Percentiles rank a stretch among this genome's conserved stretches.
phyloP scores from a whole-genome alignment of 2,888 invertebrate genomes.

The Altica lythri region DNA sequence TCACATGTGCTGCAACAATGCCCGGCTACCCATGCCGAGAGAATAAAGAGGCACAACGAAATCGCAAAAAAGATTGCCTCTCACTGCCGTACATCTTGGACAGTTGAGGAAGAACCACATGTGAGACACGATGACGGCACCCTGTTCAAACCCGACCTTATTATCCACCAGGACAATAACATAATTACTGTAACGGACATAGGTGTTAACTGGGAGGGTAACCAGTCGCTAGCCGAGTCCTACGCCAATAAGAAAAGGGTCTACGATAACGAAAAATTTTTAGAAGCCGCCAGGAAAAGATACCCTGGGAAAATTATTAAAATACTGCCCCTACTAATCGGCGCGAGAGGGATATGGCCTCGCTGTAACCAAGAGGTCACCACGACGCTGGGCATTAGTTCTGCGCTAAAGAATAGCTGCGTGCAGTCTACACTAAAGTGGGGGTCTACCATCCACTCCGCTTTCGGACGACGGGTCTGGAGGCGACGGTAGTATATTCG shows the following conservation, averaged over 20 bases:
- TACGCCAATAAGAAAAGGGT: constrained; percentile 21
- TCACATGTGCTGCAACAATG: too few species aligned
- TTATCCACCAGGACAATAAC: too few species aligned
- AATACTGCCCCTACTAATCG: constrained; percentile 35
- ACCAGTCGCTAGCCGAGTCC: background rate
- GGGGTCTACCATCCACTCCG: background rate
- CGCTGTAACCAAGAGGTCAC: constrained; percentile 20
- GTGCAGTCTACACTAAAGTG: background rate
- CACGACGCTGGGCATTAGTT: background rate
- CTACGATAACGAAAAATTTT: constrained; percentile 35
- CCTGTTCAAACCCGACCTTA: too few species aligned
- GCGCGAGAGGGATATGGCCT: constrained; percentile 41
- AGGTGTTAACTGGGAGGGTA: background rate
- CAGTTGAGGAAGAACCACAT: too few species aligned
- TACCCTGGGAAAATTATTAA: constrained; percentile 29
- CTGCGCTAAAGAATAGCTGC: background rate
- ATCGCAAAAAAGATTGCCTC: too few species aligned
- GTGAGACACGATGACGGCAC: too few species aligned
- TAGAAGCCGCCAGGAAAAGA: constrained; percentile 28
- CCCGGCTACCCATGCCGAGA: too few species aligned
- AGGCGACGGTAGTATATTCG: background rate
- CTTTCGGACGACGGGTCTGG: background rate
- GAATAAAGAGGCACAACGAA: too few species aligned
- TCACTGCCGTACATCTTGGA: too few species aligned
- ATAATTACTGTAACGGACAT: too few species aligned